phyloP scores from a whole-genome alignment of 2,888 invertebrate species.

The Macrophya annulata region DNA sequence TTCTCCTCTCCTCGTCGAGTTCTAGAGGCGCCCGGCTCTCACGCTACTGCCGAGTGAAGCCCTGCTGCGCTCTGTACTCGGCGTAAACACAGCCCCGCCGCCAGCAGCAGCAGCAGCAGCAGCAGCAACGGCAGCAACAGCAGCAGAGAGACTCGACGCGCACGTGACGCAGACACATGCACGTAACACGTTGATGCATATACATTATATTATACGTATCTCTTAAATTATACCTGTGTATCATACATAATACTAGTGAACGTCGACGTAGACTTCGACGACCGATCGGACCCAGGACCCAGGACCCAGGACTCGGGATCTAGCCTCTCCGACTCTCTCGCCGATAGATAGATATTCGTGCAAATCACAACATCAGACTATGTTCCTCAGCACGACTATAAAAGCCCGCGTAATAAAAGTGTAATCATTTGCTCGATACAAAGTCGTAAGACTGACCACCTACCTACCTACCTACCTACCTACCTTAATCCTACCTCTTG shows the following conservation, averaged over 20 bases:
- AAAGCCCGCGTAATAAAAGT: slow-evolving; percentile 14
- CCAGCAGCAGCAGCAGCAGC: slow-evolving; percentile 22
- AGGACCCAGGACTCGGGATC: too few relatives aligned
- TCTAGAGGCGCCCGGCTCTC: slow-evolving; percentile 70
- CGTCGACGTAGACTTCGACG: neutral
- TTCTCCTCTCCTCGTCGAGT: slow-evolving; percentile 47
- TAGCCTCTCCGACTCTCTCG: too few relatives aligned
- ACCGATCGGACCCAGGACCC: too few relatives aligned
- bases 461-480: too few relatives aligned
- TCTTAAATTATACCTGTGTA: neutral
- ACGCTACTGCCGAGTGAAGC: slow-evolving; percentile 63
- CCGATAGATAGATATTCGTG: slow-evolving; percentile 1
- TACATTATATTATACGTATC: neutral
- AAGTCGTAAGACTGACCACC: slow-evolving; percentile 22
- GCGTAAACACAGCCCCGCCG: slow-evolving; percentile 61
- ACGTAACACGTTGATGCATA: neutral
- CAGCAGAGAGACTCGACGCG: slow-evolving; percentile 30
- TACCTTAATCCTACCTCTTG: neutral
- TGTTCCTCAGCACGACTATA: neutral
- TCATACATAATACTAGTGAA: neutral
- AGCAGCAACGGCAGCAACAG: slow-evolving; percentile 20
- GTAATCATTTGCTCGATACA: slow-evolving; percentile 28
- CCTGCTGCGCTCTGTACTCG: slow-evolving; percentile 56
- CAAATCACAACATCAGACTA: slow-evolving; percentile 21
- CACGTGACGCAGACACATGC: slow-evolving; percentile 48